phyloP scores from a whole-genome alignment of 2,113 vertebrate genomes.

The Pseudolaguvia tuberculata region DNA sequence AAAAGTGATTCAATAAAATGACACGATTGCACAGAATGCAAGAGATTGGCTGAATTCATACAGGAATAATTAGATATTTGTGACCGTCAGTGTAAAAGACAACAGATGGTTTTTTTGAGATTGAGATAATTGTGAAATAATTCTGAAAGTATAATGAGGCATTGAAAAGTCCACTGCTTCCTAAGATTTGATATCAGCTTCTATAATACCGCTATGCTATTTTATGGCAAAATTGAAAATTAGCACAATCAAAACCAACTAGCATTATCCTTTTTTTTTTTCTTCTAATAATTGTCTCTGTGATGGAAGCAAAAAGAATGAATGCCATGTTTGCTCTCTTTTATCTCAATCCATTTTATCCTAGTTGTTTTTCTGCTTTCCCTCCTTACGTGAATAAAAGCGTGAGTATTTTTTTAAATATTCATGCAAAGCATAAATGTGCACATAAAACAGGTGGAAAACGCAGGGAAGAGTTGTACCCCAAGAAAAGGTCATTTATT shows the following conservation, averaged over 20 bases:
- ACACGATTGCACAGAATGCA: too few species aligned
- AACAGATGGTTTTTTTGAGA: background rate
- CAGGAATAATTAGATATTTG: too few species aligned
- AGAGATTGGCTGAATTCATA: too few species aligned
- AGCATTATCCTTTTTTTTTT: conserved; percentile 28
- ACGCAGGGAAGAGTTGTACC: background rate
- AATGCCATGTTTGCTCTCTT: conserved; percentile 49
- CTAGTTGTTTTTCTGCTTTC: background rate
- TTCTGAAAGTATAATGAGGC: background rate
- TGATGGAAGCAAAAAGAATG: conserved; percentile 48
- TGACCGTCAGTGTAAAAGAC: too few species aligned
- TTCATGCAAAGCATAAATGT: background rate
- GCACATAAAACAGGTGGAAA: background rate
- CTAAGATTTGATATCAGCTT: conserved; percentile 23
- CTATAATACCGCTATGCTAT: conserved; percentile 1
- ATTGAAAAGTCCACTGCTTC: background rate
- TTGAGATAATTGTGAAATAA: background rate
- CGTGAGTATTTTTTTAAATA: background rate
- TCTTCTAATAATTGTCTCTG: conserved; percentile 34
- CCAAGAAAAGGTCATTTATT: conserved; percentile 22
- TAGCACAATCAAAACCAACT: conserved; percentile 28
- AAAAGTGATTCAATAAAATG: too few species aligned
- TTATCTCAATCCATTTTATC: conserved; percentile 43
- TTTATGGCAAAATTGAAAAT: conserved; percentile 40
- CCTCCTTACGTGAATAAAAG: background rate